Base-by-base conservation (phyloP, 1,140 invertebrate species). In the Pseudobourletiella spinata region DNA sequence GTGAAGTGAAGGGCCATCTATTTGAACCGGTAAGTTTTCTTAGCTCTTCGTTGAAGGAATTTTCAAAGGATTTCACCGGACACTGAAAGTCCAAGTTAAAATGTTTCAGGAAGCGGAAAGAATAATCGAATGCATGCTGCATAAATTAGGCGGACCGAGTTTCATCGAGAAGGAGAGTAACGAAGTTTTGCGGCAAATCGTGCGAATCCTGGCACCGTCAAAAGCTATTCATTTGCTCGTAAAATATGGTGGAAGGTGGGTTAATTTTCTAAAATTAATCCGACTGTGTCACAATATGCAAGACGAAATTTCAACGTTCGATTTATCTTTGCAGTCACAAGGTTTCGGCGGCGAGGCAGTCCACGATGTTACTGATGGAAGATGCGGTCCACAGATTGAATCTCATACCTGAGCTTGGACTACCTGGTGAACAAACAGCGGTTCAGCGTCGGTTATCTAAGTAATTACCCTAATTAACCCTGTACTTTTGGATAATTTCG, bases 111-210 rank as follows among this genome's bases (percentile, higher is more conserved):
- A 59, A 20, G 2, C 26, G 44, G 57, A 59, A 11, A 59, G 39
- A 48, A 24, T 59, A n/a, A 20, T 59, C 3, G 14, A 32, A 6
- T 48, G 26, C 1, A 16, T 59, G 28, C n/a, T 59, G 28, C 26
- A 59, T 15, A 59, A 59, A 25, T 29, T 59, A 24, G 57, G 57
- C 0, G 57, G 57, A 18, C 57, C 44, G 6, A 29, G 29, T 24
- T 59, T 59, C 29, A 59, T 59, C 4, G 57, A 50, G 18, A 20
- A 50, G 14, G 44, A 59, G 35, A 22, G 43, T 18, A 48, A 44
- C 30, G 57, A 59, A 24, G 57, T 44, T 0, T 20, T 59, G 1
- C 43, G 44, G 44, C 44, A n/a, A 32, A 50, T 15, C 24, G 42
- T 32, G 8, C 30, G 1, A 30, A 35, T 2, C 15, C 32, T 14